Percentiles rank a stretch among this genome's conserved stretches.
phyloP scores from a whole-genome alignment of 2,797 vertebrate genomes.

The Lophius americanus region DNA sequence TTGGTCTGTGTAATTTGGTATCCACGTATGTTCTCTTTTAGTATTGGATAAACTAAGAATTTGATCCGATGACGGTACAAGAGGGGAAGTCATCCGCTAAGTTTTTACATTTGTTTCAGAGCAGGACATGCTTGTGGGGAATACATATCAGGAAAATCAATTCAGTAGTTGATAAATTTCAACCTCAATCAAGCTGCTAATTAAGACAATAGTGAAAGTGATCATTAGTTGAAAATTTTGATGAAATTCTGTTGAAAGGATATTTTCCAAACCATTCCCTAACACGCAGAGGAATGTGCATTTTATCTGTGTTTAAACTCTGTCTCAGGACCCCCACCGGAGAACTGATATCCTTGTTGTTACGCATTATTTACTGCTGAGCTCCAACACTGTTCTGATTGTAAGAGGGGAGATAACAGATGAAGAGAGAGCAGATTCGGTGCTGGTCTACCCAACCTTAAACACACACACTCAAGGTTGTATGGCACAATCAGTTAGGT shows the following conservation, averaged over 20 bases:
- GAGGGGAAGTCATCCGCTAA: too few species aligned
- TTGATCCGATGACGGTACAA: too few species aligned
- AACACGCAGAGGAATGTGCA: slow-evolving; percentile 1
- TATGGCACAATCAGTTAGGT: slow-evolving; percentile 25
- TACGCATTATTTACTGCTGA: slow-evolving; percentile 46
- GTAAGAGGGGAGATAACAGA: slow-evolving; percentile 25
- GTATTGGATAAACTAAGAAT: too few species aligned
- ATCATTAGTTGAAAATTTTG: neutral
- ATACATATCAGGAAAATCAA: too few species aligned
- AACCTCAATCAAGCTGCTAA: neutral
- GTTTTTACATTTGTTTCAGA: too few species aligned
- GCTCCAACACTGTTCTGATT: slow-evolving; percentile 28
- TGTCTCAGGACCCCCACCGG: slow-evolving; percentile 18
- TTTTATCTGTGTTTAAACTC: slow-evolving; percentile 39
- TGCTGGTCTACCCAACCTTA: neutral
- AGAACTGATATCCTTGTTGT: slow-evolving; percentile 36
- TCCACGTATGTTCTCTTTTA: too few species aligned
- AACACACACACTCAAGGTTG: slow-evolving; percentile 9
- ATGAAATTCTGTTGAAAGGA: slow-evolving; percentile 1
- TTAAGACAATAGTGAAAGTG: neutral
- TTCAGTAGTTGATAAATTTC: too few species aligned
- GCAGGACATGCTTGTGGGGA: too few species aligned
- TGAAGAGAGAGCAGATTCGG: slow-evolving; percentile 13
- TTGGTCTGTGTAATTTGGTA: too few species aligned
- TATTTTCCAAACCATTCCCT: slow-evolving; percentile 6